phyloP scores from a whole-genome alignment of 2,888 invertebrate species.

The Alentia gelatinosa region DNA sequence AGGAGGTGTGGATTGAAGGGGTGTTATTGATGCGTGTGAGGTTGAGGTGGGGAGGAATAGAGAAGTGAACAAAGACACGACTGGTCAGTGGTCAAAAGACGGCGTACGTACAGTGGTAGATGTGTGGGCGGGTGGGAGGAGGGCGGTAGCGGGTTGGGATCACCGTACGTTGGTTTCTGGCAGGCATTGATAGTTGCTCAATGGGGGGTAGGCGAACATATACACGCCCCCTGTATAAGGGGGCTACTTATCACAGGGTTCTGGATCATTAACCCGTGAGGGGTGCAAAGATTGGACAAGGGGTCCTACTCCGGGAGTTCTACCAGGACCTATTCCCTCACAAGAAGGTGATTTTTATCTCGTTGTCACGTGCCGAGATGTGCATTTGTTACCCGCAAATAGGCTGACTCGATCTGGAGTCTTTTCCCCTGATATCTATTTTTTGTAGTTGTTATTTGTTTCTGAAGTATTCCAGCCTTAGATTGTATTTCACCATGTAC shows the following conservation, averaged over 20 bases:
- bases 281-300: not conserved
- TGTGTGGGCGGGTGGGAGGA: not conserved
- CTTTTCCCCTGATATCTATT: too few relatives aligned
- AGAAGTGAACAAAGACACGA: not conserved
- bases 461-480: too few relatives aligned
- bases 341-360: too few relatives aligned
- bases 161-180: not conserved
- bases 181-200: not conserved
- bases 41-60: too few relatives aligned
- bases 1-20: not conserved
- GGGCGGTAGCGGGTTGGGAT: not conserved
- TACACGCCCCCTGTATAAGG: slow-evolving; percentile 1
- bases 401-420: too few relatives aligned
- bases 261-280: not conserved
- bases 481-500: too few relatives aligned
- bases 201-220: not conserved
- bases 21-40: too few relatives aligned
- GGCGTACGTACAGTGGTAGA: not conserved
- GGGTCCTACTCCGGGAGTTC: too few relatives aligned
- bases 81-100: not conserved
- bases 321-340: too few relatives aligned
- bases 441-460: too few relatives aligned
- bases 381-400: too few relatives aligned
- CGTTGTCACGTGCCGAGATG: too few relatives aligned
- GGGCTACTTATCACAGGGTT: not conserved